phyloP scores from a whole-genome alignment of 2,888 invertebrate species.

The Phortica okadai region DNA sequence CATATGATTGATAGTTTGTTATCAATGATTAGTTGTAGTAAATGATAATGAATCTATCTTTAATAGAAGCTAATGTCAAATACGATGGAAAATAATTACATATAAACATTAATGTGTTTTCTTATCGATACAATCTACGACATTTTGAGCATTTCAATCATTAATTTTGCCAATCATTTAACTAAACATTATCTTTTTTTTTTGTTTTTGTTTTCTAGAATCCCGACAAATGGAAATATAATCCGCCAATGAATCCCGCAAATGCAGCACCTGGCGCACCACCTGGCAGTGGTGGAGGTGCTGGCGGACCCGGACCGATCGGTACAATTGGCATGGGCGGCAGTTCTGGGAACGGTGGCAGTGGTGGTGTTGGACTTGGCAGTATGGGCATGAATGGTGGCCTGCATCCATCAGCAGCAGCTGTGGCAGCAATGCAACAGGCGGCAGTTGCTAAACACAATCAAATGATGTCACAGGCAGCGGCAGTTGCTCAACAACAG shows the following conservation, averaged over 20 bases:
- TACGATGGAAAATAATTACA: no score
- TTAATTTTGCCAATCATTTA: background rate
- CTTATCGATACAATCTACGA: no score
- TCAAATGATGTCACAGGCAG: conserved; percentile 74
- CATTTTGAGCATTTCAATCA: background rate
- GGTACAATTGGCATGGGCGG: conserved; percentile 76
- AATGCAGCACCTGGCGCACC: conserved; percentile 77
- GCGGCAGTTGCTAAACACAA: conserved; percentile 73
- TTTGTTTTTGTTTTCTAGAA: conserved; percentile 79
- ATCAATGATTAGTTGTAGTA: no score
- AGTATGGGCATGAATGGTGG: conserved; percentile 73
- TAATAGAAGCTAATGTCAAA: no score
- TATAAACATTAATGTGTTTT: no score
- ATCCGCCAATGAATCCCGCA: conserved; percentile 78
- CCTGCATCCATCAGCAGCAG: conserved; percentile 66
- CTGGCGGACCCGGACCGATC: conserved; percentile 75
- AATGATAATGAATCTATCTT: no score
- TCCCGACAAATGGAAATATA: conserved; percentile 92
- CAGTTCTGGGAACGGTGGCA: conserved; percentile 71
- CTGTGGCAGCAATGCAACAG: conserved; percentile 73
- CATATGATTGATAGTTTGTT: no score
- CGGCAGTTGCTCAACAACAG: conserved; percentile 75
- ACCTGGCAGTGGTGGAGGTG: conserved; percentile 75
- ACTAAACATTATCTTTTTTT: background rate
- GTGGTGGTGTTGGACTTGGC: conserved; percentile 65